These are phyloP conservation scores for Tamandua tetradactyla DNA, from an alignment of 2,797 vertebrate genomes.

Conservation along the genomic window DNA sequence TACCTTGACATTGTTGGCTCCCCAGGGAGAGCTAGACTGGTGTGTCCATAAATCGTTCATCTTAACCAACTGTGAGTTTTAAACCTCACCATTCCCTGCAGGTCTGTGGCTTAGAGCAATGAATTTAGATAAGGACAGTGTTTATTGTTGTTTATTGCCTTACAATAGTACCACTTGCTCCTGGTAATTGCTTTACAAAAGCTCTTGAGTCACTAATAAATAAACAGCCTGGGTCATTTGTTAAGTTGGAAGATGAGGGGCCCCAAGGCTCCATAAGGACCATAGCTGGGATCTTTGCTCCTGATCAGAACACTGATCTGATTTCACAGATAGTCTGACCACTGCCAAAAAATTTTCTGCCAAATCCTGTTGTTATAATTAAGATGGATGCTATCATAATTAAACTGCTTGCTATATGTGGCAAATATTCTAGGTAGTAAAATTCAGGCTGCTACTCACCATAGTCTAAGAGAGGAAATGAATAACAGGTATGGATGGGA, in stretches of 20 bases:
- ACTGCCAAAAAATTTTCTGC: conserved; percentile 34
- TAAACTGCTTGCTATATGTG: background rate
- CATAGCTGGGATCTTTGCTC: background rate
- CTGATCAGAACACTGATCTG: background rate
- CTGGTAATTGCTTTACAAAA: conserved; percentile 63
- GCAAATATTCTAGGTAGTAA: conserved; percentile 12
- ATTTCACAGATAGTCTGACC: conserved; percentile 27
- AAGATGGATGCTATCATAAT: conserved; percentile 3
- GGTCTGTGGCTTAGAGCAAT: conserved; percentile 48
- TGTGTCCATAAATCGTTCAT: conserved; percentile 1
- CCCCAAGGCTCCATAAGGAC: background rate
- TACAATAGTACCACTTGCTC: conserved; percentile 58
- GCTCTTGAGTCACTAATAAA: conserved; percentile 56
- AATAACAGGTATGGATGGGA: background rate
- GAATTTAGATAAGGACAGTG: conserved; percentile 63
- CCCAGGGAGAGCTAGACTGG: background rate
- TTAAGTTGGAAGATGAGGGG: conserved; percentile 41
- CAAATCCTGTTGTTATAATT: background rate
- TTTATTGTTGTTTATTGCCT: conserved; percentile 70
- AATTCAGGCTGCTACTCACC: background rate
- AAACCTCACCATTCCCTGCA: conserved; percentile 46
- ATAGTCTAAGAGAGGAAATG: background rate
- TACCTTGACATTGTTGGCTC: background rate
- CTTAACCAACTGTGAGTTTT: conserved; percentile 58
- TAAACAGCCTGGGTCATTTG: conserved; percentile 32